Percentiles rank a stretch among this genome's conserved stretches.
These are phyloP conservation scores for Lochmaea crataegi DNA, from an alignment of 2,888 invertebrate genomes.

Conservation along the genomic window DNA sequence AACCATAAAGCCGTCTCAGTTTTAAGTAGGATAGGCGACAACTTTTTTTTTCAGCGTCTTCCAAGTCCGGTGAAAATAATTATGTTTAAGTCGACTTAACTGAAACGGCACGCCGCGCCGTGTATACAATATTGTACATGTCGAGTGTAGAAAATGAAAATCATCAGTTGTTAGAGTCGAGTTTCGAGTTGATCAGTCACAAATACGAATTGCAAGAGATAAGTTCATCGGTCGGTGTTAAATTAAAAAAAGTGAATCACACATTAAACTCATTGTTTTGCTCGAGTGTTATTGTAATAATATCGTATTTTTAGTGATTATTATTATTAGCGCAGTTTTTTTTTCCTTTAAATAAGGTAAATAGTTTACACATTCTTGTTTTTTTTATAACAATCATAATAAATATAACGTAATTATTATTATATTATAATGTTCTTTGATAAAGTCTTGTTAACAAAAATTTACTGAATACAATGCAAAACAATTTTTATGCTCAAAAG, in stretches of 20 bases:
- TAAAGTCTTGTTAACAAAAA: too few species aligned
- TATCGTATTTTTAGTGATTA: background rate
- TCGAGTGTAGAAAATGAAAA: slow-evolving; percentile 1
- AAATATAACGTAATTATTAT: too few species aligned
- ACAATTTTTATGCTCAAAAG: too few species aligned
- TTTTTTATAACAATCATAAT: too few species aligned
- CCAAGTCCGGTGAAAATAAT: slow-evolving; percentile 22
- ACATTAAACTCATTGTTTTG: slow-evolving; percentile 2
- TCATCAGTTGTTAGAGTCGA: background rate
- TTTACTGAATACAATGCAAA: too few species aligned
- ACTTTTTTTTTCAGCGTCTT: slow-evolving; percentile 41
- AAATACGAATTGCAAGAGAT: background rate
- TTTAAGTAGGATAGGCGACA: slow-evolving; percentile 26
- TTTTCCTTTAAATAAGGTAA: background rate
- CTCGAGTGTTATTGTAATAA: background rate
- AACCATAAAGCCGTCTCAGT: slow-evolving; percentile 12
- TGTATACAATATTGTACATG: background rate
- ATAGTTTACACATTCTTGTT: background rate
- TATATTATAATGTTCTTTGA: too few species aligned
- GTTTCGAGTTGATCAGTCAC: background rate
- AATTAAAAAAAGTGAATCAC: slow-evolving; percentile 16
- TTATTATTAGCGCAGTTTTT: background rate
- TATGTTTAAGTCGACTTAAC: slow-evolving; percentile 23
- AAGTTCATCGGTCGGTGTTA: slow-evolving; percentile 3
- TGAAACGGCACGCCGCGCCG: background rate